Base-by-base conservation (phyloP, 2,113 vertebrate genomes). In the Amazona guildingii region DNA sequence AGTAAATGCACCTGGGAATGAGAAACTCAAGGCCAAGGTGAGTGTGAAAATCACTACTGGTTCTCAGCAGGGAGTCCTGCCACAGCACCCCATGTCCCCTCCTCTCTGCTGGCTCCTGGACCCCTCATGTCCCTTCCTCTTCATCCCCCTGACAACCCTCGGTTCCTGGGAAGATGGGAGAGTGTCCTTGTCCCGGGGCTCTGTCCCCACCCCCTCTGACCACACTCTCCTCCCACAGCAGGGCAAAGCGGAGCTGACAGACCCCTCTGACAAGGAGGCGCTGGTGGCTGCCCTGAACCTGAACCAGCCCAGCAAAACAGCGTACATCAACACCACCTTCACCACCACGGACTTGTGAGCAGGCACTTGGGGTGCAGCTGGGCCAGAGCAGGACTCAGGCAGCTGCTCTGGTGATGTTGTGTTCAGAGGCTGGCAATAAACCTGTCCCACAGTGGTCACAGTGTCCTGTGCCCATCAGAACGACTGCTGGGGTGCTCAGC, bases 301-400 rank as follows among this genome's bases (percentile, higher is more conserved):
- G 75, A 48, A 96, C 44, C 19, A 55, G 8, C 14, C 79, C 74
- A 51, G 25, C 41, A 41, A 61, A 20, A 4, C 66, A 49, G 70
- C 43, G 0, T 98, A 97, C 72, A 63, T 13, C 77, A 99, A 99
- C 92, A 91, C 49, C 3, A 55, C 84, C 44, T 97, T 99, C 87
- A 96, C 96, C 95, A 98, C 98, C 76, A 99, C 98, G 4, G 98
- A 99, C 80, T 84, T 99, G 82, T 99, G 97, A 99, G 74, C 11
- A 0, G 54, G 79, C 7, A 5, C 6, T 5, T 0, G 0, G 37
- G 18, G 44, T 16, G 37, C 87, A 59, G 75, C 8, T 0, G 55
- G 57, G 51, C 72, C 3, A 0, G 81, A 95, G 94, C 75, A 0
- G 94, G 95, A 83, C 96, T 97, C 33, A 0, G 64, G 89, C 86